These are phyloP conservation scores for Hemiscyllium ocellatum DNA, from an alignment of 2,113 vertebrate species.

Conservation along the genomic window DNA sequence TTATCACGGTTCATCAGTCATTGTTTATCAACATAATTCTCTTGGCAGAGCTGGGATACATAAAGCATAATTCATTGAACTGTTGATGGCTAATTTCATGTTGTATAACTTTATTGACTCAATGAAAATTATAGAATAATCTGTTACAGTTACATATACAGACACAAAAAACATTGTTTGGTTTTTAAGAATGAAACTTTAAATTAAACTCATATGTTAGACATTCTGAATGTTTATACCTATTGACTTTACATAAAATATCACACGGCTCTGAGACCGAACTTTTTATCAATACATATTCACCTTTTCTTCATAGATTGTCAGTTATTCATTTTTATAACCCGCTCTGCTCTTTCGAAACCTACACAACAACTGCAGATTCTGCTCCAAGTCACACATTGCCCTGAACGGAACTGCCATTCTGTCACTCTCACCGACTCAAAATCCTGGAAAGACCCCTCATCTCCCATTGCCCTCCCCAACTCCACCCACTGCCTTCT, in stretches of 20 bases:
- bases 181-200: not conserved
- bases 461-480: no score
- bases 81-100: not conserved
- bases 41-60: not conserved
- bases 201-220: not conserved
- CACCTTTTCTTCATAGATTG: not conserved
- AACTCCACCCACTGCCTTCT: not conserved
- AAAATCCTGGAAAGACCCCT: not conserved
- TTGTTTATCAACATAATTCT: not conserved
- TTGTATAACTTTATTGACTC: not conserved
- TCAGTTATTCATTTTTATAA: not conserved
- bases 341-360: not conserved
- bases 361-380: not conserved
- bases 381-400: not conserved
- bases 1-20: not conserved
- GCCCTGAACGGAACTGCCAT: not conserved
- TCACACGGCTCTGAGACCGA: not conserved
- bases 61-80: not conserved
- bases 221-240: not conserved
- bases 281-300: not conserved
- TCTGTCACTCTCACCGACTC: not conserved
- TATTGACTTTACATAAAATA: not conserved
- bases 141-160: not conserved
- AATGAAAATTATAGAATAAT: not conserved
- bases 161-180: not conserved